A percentile compares a stretch with the other conserved stretches of the same genome.
Evolutionary conservation across 2,797 vertebrate species (phyloP).

Genomic region (Xerus rutilus): DNA sequence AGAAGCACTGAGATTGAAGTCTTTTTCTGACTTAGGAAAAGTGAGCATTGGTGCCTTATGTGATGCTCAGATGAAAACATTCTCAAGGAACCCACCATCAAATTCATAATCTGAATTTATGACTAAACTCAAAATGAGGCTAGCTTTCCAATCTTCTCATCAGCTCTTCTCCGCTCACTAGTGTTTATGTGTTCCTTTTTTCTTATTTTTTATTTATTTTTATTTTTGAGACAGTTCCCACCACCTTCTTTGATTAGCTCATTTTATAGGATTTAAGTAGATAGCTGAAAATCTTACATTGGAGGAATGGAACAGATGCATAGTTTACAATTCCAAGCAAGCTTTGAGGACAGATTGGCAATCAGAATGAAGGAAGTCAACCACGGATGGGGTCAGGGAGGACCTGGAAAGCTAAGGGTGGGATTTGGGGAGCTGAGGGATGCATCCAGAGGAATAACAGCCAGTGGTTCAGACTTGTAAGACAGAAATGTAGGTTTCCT

Average conservation of each 20-base stretch:
- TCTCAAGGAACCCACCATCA: neutral
- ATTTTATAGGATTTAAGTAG: constrained; percentile 17
- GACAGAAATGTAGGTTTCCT: neutral
- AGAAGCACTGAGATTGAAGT: neutral
- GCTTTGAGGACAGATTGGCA: neutral
- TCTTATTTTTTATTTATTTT: no score
- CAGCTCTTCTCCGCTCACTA: no score
- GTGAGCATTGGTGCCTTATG: neutral
- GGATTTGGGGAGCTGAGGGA: neutral
- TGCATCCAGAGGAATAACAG: neutral
- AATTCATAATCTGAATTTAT: no score
- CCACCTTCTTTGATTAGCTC: neutral
- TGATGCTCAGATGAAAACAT: neutral
- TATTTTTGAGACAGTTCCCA: no score
- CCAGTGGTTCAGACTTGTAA: neutral
- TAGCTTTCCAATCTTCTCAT: no score
- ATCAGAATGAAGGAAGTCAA: neutral
- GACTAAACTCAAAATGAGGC: no score
- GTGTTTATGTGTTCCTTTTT: no score
- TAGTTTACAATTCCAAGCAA: neutral
- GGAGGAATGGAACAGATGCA: neutral
- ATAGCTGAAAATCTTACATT: neutral
- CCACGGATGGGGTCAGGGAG: neutral
- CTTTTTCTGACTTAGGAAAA: neutral
- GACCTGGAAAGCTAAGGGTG: neutral